These are phyloP conservation scores for Anas capensis DNA, from an alignment of 2,797 vertebrate species.

Conservation along the genomic window DNA sequence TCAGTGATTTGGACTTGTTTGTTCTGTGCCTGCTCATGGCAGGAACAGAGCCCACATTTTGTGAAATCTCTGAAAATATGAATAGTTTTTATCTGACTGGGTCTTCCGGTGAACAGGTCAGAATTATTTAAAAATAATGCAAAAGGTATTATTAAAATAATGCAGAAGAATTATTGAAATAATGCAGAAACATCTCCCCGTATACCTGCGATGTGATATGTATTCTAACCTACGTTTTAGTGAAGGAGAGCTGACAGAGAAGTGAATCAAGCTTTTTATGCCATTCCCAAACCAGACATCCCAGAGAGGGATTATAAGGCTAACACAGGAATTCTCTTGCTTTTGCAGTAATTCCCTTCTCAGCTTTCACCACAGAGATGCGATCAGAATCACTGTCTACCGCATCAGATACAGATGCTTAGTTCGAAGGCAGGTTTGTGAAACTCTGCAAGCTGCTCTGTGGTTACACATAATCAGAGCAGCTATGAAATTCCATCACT, in stretches of 20 bases:
- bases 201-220: accelerated
- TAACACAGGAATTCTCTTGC: neutral
- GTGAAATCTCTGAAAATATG: neutral
- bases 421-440: neutral
- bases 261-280: neutral
- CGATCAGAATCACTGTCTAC: neutral
- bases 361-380: neutral
- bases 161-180: neutral
- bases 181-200: neutral
- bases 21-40: neutral
- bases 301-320: neutral
- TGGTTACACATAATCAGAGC: neutral
- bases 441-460: neutral
- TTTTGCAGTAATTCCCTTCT: neutral
- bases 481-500: neutral
- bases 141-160: neutral
- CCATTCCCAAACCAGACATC: neutral
- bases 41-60: neutral
- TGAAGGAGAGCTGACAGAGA: neutral
- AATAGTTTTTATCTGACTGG: neutral
- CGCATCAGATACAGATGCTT: neutral
- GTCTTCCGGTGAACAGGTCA: neutral
- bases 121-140: neutral
- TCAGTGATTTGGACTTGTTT: neutral
- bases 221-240: neutral